A percentile compares a stretch with the other conserved stretches of the same genome.
phyloP scores from a whole-genome alignment of 2,888 invertebrate species.

The Choreutis nemorana region DNA sequence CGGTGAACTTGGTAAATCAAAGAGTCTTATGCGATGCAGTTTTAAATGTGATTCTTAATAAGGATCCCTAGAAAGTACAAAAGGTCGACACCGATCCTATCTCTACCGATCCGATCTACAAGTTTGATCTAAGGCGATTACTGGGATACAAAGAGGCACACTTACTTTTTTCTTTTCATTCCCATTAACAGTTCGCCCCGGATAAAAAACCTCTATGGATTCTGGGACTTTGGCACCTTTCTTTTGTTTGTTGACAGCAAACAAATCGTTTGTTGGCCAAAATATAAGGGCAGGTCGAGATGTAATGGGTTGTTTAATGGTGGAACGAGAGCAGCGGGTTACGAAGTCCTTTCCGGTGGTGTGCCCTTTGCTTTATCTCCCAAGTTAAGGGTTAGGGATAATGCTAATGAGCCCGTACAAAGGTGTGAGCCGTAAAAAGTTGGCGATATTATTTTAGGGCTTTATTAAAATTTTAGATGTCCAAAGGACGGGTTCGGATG shows the following conservation, averaged over 20 bases:
- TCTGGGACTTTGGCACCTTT: constrained; percentile 41
- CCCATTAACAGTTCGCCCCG: constrained; percentile 48
- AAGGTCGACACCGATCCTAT: constrained; percentile 28
- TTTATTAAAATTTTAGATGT: too few species aligned
- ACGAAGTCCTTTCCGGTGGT: constrained; percentile 48
- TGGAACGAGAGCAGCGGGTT: constrained; percentile 55
- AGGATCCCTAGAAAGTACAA: too few species aligned
- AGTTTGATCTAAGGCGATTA: constrained; percentile 57
- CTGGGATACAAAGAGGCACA: constrained; percentile 41
- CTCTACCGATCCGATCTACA: constrained; percentile 38
- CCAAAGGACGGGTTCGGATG: too few species aligned
- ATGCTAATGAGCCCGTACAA: constrained; percentile 15
- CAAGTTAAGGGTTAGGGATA: constrained; percentile 1
- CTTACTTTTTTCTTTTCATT: constrained; percentile 36
- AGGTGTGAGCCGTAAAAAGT: constrained; percentile 31
- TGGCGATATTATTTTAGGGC: constrained; percentile 12
- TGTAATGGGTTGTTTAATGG: constrained; percentile 49
- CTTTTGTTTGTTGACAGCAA: constrained; percentile 60
- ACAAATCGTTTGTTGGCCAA: constrained; percentile 60
- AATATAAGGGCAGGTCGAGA: constrained; percentile 42
- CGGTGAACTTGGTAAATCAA: too few species aligned
- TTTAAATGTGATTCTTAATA: too few species aligned
- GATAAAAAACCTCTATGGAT: constrained; percentile 27
- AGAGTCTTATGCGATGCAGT: too few species aligned
- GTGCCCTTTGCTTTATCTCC: constrained; percentile 42